These are phyloP conservation scores for Caenorhabditis sp. DNA, from an alignment of 2,888 invertebrate species.

Conservation along the genomic window DNA sequence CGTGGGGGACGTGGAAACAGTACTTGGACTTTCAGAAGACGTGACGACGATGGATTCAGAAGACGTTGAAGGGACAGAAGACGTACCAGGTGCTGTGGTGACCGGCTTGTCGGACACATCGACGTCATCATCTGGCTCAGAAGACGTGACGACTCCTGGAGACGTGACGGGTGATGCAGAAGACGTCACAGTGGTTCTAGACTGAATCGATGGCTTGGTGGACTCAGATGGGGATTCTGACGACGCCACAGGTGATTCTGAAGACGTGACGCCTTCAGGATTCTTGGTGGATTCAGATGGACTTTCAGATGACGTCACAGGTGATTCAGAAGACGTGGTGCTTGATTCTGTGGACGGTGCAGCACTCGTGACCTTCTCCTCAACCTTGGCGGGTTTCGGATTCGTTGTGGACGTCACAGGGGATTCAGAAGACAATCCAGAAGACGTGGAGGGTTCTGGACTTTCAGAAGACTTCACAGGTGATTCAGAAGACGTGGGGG, in stretches of 20 bases:
- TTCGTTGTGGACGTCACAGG: not conserved
- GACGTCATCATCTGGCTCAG: not conserved
- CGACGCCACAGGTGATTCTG: conserved; percentile 1
- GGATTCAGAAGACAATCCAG: conserved; percentile 6
- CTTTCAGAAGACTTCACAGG: conserved; percentile 6
- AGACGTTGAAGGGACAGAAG: conserved; percentile 21
- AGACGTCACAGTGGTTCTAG: conserved; percentile 16
- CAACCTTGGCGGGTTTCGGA: not conserved
- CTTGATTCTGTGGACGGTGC: not conserved
- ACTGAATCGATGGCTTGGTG: not conserved
- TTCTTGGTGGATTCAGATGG: not conserved
- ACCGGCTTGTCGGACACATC: too few relatives aligned
- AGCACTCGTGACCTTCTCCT: not conserved
- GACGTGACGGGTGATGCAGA: not conserved
- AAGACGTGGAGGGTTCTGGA: conserved; percentile 6
- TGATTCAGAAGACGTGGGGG: conserved; percentile 26
- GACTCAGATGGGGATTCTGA: conserved; percentile 9
- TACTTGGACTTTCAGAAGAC: not conserved
- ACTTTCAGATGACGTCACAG: conserved; percentile 11
- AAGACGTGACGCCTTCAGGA: not conserved
- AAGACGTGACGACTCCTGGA: conserved; percentile 10
- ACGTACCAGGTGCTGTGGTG: not conserved
- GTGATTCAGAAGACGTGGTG: conserved; percentile 12
- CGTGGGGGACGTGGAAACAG: too few relatives aligned
- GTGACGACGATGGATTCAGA: conserved; percentile 1